Percentiles rank a stretch among this genome's conserved stretches.
Conservation (phyloP, 30 jellyfish, hydroid and myxozoan genomes). For the Hydractinia symbiolongicarpus region DNA sequence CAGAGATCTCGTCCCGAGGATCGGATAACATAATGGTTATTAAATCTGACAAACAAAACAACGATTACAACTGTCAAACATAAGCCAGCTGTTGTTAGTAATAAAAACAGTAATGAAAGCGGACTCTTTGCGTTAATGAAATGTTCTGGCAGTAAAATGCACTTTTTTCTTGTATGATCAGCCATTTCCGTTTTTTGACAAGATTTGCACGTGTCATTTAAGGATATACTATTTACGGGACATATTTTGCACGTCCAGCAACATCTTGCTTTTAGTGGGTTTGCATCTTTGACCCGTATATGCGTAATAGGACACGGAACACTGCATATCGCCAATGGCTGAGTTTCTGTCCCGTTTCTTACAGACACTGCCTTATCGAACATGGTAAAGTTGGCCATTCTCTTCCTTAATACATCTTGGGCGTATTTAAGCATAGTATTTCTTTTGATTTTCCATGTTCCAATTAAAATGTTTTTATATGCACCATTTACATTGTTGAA, state of each 20-base stretch:
- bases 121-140: not conserved
- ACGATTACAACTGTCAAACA: constrained; percentile 34
- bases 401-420: constrained; percentile 23
- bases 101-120: constrained; percentile 32
- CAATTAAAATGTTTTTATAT: constrained; percentile 1
- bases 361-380: constrained; percentile 2
- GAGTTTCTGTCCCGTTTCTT: constrained; percentile 16
- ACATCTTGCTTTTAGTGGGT: constrained; percentile 40
- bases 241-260: constrained; percentile 82
- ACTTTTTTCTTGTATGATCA: constrained; percentile 13
- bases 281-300: constrained; percentile 15
- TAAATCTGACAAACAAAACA: constrained; percentile 38
- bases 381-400: constrained; percentile 21
- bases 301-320: constrained; percentile 49
- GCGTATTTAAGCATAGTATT: not conserved
- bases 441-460: constrained; percentile 25
- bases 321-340: constrained; percentile 50
- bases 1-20: constrained; percentile 85
- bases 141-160: constrained; percentile 36
- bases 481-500: not conserved
- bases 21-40: constrained; percentile 49
- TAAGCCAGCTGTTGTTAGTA: constrained; percentile 43
- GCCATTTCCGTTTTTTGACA: constrained; percentile 53
- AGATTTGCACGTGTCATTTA: constrained; percentile 38
- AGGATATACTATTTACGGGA: constrained; percentile 28